phyloP scores from a whole-genome alignment of 2,113 vertebrate species.

The Triplophysa rosa region DNA sequence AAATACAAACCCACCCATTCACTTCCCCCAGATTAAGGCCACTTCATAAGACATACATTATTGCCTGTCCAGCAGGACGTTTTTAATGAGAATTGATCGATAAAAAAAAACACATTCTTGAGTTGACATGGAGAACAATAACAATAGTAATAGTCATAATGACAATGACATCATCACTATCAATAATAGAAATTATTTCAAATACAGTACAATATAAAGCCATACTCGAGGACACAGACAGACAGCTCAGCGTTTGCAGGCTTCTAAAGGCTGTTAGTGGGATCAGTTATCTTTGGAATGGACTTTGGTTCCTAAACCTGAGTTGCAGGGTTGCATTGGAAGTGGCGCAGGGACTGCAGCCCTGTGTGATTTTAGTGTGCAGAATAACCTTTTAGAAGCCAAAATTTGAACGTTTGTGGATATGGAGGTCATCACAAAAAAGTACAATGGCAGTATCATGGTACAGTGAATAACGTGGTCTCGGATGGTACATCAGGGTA shows the following conservation, averaged over 20 bases:
- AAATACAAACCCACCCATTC: conserved; percentile 69
- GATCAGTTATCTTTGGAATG: conserved; percentile 58
- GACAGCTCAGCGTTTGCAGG: conserved; percentile 54
- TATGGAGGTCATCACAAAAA: not conserved
- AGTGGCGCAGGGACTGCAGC: not conserved
- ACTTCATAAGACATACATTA: conserved; percentile 70
- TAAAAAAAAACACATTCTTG: conserved; percentile 71
- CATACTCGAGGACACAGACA: conserved; percentile 50
- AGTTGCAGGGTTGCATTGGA: conserved; percentile 6
- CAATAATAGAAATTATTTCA: conserved; percentile 60
- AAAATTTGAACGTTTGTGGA: not conserved
- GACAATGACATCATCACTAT: conserved; percentile 66
- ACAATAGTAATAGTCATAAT: conserved; percentile 73
- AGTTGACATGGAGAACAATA: conserved; percentile 71
- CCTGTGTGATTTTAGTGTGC: conserved; percentile 8
- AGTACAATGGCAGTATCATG: not conserved
- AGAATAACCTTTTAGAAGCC: not conserved
- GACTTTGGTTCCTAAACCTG: conserved; percentile 22
- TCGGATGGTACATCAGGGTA: not conserved
- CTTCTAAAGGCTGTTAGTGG: conserved; percentile 46
- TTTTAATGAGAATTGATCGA: conserved; percentile 71
- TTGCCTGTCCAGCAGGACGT: conserved; percentile 82
- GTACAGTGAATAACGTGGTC: not conserved
- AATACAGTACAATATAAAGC: conserved; percentile 60
- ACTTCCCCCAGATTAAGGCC: conserved; percentile 75